These are phyloP conservation scores for Zoanthus sansibaricus DNA, from an alignment of 92 coral and sea anemone species.

Conservation along the genomic window DNA sequence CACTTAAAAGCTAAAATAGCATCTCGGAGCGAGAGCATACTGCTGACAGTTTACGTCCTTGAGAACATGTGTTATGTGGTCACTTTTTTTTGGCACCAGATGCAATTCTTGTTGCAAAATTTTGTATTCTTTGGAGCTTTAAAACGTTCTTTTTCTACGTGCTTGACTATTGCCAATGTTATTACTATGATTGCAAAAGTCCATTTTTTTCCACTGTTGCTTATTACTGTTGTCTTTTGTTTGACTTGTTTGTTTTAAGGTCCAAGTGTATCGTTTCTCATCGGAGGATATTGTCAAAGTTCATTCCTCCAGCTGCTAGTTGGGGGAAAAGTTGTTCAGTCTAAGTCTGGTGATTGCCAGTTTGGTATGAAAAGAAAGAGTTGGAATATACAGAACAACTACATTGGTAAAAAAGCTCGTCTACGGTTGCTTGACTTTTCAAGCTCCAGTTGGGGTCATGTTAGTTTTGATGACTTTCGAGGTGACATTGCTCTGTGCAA, in stretches of 20 bases:
- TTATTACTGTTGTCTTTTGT: not conserved
- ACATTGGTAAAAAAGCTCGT: conserved; percentile 13
- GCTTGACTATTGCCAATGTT: too few relatives aligned
- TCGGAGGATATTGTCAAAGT: not conserved
- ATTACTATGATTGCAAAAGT: too few relatives aligned
- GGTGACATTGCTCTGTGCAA: conserved; percentile 15
- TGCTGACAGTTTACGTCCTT: too few relatives aligned
- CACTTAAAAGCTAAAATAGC: too few relatives aligned
- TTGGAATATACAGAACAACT: not conserved
- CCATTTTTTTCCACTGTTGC: not conserved
- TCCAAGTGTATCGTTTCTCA: not conserved
- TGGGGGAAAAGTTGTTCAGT: not conserved
- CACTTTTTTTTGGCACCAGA: too few relatives aligned
- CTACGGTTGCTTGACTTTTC: conserved; percentile 15
- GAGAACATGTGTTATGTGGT: too few relatives aligned
- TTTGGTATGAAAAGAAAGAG: not conserved
- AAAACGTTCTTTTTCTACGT: too few relatives aligned
- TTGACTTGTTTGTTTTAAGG: conserved; percentile 1
- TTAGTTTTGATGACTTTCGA: conserved; percentile 23
- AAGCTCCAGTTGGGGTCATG: conserved; percentile 5
- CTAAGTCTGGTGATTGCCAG: not conserved
- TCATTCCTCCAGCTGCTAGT: not conserved
- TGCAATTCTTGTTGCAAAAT: too few relatives aligned
- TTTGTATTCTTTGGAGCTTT: too few relatives aligned
- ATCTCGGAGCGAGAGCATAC: too few relatives aligned